Conservation (phyloP, 2,888 invertebrate species). For the Bursaphelenchus okinawaensis region DNA sequence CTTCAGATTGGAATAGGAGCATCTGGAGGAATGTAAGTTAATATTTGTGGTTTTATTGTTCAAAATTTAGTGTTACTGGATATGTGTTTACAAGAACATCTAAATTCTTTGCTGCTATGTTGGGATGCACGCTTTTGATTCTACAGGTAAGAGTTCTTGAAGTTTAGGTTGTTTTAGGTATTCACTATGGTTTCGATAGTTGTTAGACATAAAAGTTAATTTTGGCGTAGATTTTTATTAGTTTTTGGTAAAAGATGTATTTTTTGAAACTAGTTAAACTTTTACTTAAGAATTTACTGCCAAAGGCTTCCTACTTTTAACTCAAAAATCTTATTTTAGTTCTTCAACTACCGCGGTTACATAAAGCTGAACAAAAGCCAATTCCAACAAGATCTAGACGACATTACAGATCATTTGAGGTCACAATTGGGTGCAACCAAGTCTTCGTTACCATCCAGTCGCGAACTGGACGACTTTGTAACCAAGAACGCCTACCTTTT, state of each 20-base stretch:
- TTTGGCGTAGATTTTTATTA: background rate
- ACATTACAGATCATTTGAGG: conserved; percentile 16
- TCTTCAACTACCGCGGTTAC: conserved; percentile 42
- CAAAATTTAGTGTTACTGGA: conserved; percentile 29
- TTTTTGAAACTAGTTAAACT: conserved; percentile 5
- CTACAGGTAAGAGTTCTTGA: conserved; percentile 27
- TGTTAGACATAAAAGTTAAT: too few relatives aligned
- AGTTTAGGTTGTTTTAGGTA: background rate
- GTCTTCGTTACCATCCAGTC: conserved; percentile 11
- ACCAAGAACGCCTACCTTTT: conserved; percentile 33
- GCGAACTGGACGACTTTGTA: conserved; percentile 32
- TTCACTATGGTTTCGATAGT: background rate
- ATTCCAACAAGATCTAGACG: conserved; percentile 31
- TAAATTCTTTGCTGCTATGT: conserved; percentile 32
- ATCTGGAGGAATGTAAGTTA: conserved; percentile 32
- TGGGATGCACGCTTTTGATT: conserved; percentile 32
- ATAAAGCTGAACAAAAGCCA: conserved; percentile 31
- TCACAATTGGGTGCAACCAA: conserved; percentile 18
- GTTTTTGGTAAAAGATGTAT: background rate
- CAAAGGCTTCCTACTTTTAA: background rate
- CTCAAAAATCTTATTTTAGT: conserved; percentile 23
- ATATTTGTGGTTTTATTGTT: conserved; percentile 2
- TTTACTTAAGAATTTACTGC: background rate
- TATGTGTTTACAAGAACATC: conserved; percentile 38
- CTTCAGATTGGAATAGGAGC: conserved; percentile 35